Evolutionary conservation across 2,797 vertebrate genomes (phyloP), one percentile per base, ranked within the genome.

Genomic region (Labeo calbasu): DNA sequence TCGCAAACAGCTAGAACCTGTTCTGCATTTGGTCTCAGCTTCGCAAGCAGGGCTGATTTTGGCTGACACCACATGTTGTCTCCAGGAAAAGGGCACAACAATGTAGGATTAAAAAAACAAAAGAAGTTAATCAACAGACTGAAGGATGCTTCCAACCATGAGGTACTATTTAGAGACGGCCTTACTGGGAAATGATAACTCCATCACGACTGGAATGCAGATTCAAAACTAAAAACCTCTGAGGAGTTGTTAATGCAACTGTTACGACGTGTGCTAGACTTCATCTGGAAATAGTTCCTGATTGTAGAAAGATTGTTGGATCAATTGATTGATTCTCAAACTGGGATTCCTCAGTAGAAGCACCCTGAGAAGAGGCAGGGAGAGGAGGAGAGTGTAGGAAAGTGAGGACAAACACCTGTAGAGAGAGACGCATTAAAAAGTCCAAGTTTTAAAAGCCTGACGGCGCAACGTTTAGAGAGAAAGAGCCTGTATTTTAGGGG

Each of bases 311-410:
- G 89, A 92, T 91, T 89, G 85, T 84, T 81, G 81, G 90, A 90
- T 76, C 85, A n/a, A 81, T 84, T 91, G 91, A 92, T 90, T 93
- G 90, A 92, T 89, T 83, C 50, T 15, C 82, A 86, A 88, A 46
- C 86, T 86, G 87, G 82, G 80, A 86, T 59, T 71, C 87, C 72
- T 86, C 85, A 84, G 84, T 87, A 86, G 75, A 89, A 81, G 72
- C 66, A 83, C 85, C 82, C 57, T 79, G 87, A 86, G 79, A 80
- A 77, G n/a, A 87, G 84, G 68, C 73, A 70, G 77, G 70, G 83
- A 86, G 77, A n/a, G 40, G 57, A 40, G 48, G 40, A 61, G n/a
- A 77, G 86, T 80, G 76, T 81, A 78, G 77, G 70, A 76, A 70
- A 17, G 53, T 53, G 77, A 84, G 79, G 71, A 72, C 3, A 36